Evolutionary conservation across 2,888 invertebrate species (phyloP).

Genomic region (Pilophorus perplexus): DNA sequence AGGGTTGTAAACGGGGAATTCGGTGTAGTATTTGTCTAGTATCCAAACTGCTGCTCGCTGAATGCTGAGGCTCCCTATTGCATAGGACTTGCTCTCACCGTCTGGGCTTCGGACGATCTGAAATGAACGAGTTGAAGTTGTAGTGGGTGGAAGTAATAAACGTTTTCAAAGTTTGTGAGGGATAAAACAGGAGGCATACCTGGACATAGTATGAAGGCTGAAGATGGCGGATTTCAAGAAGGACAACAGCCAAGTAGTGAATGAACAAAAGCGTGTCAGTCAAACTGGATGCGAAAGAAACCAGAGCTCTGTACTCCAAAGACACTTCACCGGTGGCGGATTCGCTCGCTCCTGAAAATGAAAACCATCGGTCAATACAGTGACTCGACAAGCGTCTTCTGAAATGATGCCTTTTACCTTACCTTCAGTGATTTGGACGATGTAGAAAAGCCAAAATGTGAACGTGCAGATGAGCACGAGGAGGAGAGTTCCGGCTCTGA

Average conservation of each 20-base stretch:
- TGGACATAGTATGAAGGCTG: constrained; percentile 86
- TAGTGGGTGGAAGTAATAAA: not conserved
- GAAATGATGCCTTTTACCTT: constrained; percentile 9
- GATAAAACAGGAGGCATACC: constrained; percentile 51
- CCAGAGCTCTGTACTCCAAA: constrained; percentile 78
- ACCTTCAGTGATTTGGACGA: constrained; percentile 66
- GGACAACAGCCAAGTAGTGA: constrained; percentile 88
- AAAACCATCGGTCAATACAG: too few relatives aligned
- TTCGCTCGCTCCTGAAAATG: constrained; percentile 64
- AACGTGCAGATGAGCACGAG: constrained; percentile 88
- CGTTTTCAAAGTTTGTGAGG: too few relatives aligned
- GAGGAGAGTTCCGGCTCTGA: constrained; percentile 82
- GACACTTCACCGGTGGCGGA: constrained; percentile 74
- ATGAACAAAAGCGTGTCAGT: constrained; percentile 92
- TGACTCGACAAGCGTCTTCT: too few relatives aligned
- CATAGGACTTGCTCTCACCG: constrained; percentile 83
- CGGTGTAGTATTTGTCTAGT: constrained; percentile 86
- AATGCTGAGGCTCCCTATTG: constrained; percentile 87
- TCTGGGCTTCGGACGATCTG: constrained; percentile 89
- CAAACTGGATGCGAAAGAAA: constrained; percentile 88
- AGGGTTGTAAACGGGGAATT: constrained; percentile 95
- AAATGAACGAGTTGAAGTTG: constrained; percentile 17
- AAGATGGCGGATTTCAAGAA: constrained; percentile 89
- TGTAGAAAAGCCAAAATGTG: constrained; percentile 97
- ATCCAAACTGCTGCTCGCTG: constrained; percentile 95